Percentiles rank a stretch among this genome's conserved stretches.
phyloP scores from a whole-genome alignment of 2,113 vertebrate genomes.

The Mirza zaza region DNA sequence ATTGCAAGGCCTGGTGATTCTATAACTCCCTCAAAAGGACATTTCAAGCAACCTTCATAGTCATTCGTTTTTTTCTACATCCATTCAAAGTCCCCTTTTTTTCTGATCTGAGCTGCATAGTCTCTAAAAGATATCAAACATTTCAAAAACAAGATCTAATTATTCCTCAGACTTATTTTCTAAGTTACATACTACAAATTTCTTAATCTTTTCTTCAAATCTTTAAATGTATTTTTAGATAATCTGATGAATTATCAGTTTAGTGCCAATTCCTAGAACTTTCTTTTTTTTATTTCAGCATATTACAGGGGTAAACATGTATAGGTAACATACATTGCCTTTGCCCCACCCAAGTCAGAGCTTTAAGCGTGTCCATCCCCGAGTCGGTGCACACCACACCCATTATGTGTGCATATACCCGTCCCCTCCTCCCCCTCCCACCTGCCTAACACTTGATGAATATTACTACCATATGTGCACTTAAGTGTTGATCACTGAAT shows the following conservation, averaged over 20 bases:
- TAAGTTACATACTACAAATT: background rate
- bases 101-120: background rate
- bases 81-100: background rate
- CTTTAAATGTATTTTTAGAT: conserved; percentile 7
- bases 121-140: background rate
- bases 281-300: background rate
- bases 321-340: too few species aligned
- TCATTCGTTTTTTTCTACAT: background rate
- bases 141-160: conserved; percentile 3
- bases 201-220: background rate
- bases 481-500: too few species aligned
- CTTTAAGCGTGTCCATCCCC: too few species aligned
- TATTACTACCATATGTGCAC: too few species aligned
- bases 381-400: too few species aligned
- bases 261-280: conserved; percentile 18
- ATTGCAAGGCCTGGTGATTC: background rate
- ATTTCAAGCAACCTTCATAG: background rate
- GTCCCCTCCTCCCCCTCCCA: too few species aligned
- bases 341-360: too few species aligned
- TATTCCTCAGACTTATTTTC: background rate
- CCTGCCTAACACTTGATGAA: too few species aligned
- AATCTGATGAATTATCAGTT: background rate
- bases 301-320: too few species aligned
- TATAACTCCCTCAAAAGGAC: background rate
- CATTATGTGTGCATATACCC: too few species aligned